These are phyloP conservation scores for Drosophila lacteicornis DNA, from an alignment of 1,140 invertebrate genomes.

Conservation along the genomic window DNA sequence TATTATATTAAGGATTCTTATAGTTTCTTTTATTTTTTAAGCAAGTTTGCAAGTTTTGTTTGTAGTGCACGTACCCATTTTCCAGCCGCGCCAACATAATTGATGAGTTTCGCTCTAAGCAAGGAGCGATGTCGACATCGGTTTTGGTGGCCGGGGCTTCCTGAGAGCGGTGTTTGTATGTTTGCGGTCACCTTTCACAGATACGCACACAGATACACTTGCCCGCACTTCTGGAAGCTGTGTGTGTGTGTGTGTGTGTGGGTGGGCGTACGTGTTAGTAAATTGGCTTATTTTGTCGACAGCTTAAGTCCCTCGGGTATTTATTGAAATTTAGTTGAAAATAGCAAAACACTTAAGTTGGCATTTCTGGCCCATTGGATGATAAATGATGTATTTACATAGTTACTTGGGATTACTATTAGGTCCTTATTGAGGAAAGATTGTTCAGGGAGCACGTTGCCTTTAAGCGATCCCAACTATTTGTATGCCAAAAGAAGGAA, in stretches of 20 bases:
- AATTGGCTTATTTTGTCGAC: conserved; percentile 82
- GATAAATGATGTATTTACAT: conserved; percentile 34
- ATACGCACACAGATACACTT: conserved; percentile 21
- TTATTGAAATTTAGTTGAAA: conserved; percentile 81
- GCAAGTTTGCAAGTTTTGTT: not conserved
- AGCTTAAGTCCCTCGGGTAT: conserved; percentile 72
- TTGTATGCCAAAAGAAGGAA: not conserved
- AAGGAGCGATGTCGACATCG: conserved; percentile 50
- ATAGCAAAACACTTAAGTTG: conserved; percentile 76
- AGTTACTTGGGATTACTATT: not conserved
- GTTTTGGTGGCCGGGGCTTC: conserved; percentile 29
- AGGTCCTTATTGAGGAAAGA: not conserved
- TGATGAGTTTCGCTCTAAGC: conserved; percentile 75
- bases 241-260: conserved; percentile 30
- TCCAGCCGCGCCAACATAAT: conserved; percentile 74
- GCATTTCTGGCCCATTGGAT: conserved; percentile 39
- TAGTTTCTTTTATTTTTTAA: too few relatives aligned
- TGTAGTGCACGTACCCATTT: conserved; percentile 19
- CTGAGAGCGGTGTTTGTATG: conserved; percentile 56
- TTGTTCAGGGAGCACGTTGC: not conserved
- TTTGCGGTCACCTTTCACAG: conserved; percentile 49
- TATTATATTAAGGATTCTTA: too few relatives aligned
- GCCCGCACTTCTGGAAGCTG: conserved; percentile 7
- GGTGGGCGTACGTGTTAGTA: conserved; percentile 44
- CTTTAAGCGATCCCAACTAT: not conserved